Percentiles rank a stretch among this genome's conserved stretches.
These are phyloP conservation scores for Phyllotis vaccarum DNA, from an alignment of 2,797 vertebrate species.

Conservation along the genomic window DNA sequence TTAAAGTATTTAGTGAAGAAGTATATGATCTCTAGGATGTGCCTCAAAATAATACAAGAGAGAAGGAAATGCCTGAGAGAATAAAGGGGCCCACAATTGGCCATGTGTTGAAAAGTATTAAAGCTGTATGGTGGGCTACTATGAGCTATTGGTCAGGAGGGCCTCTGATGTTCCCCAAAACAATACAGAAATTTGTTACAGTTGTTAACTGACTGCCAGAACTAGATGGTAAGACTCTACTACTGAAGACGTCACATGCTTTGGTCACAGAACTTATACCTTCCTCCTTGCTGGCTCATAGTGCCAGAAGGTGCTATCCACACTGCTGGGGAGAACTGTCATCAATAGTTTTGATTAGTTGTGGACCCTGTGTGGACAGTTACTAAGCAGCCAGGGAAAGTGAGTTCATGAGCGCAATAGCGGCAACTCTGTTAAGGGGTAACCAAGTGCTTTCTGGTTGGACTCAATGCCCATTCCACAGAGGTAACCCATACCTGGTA, in stretches of 20 bases:
- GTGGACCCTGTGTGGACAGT: not conserved
- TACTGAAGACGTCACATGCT: not conserved
- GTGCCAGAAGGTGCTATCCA: not conserved
- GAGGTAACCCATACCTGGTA: not conserved
- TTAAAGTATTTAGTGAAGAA: slow-evolving; percentile 49
- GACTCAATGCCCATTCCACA: not conserved
- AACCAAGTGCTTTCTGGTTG: not conserved
- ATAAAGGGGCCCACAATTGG: not conserved
- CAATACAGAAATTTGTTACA: not conserved
- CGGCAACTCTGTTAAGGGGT: not conserved
- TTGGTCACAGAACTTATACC: not conserved
- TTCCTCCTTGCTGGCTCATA: not conserved
- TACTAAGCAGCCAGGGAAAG: not conserved
- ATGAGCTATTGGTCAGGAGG: not conserved
- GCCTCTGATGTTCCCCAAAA: not conserved
- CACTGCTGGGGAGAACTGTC: not conserved
- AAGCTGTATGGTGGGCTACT: not conserved
- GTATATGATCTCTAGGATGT: slow-evolving; percentile 42
- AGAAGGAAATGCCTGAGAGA: not conserved
- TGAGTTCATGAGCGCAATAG: not conserved
- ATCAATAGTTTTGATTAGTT: not conserved
- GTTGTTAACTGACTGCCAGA: not conserved
- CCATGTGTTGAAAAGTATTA: not conserved
- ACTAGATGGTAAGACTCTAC: not conserved
- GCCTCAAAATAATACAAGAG: slow-evolving; percentile 41